Conservation (phyloP, 2,888 invertebrate genomes). For the Galeopsomyia nigrocyanea region DNA sequence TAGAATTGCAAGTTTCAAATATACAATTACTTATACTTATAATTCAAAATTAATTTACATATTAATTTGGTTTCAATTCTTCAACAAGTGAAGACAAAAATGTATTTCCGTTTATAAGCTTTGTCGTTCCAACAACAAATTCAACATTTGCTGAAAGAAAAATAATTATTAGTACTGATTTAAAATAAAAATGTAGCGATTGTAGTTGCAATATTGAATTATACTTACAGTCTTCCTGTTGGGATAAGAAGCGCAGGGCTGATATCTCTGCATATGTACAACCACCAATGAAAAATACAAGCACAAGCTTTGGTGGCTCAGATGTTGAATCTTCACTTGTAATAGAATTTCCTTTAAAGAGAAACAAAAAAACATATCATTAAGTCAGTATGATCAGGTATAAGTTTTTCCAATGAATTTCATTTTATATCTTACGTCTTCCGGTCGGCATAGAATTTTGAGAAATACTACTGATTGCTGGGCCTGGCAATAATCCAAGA, state of each 20-base stretch:
- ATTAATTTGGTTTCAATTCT: constrained; percentile 49
- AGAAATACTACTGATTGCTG: constrained; percentile 69
- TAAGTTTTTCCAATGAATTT: constrained; percentile 69
- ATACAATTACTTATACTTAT: too few relatives aligned
- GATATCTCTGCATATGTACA: constrained; percentile 96
- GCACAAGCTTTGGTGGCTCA: constrained; percentile 78
- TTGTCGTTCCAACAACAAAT: constrained; percentile 91
- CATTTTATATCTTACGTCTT: constrained; percentile 51
- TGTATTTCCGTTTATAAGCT: constrained; percentile 89
- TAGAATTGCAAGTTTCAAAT: too few relatives aligned
- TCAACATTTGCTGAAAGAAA: constrained; percentile 79
- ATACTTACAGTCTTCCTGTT: constrained; percentile 77
- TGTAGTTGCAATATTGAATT: neutral
- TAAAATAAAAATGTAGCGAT: neutral
- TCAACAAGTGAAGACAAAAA: constrained; percentile 86
- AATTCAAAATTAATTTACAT: neutral
- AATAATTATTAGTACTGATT: constrained; percentile 5
- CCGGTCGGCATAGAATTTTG: constrained; percentile 47
- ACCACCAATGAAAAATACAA: constrained; percentile 97
- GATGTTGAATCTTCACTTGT: constrained; percentile 67
- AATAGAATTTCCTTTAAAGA: constrained; percentile 65
- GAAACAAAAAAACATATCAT: constrained; percentile 19
- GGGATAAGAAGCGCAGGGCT: constrained; percentile 80
- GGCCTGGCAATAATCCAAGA: constrained; percentile 85
- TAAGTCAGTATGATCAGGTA: too few relatives aligned